Conservation (phyloP, 2,888 invertebrate genomes). For the Helobdella robusta region DNA sequence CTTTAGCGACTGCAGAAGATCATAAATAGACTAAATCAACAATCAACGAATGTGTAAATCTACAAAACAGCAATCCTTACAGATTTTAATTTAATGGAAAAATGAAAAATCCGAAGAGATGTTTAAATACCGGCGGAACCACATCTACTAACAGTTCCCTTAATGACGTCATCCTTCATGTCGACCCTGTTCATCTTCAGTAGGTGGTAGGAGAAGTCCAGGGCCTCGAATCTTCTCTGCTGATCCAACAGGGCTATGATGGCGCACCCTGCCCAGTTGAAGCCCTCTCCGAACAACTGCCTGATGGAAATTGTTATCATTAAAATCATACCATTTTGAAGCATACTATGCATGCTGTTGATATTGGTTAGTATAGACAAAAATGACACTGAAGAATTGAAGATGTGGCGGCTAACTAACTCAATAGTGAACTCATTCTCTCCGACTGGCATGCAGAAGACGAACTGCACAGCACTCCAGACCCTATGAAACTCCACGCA, state of each 20-base stretch:
- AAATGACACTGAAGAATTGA: no score
- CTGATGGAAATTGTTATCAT: no score
- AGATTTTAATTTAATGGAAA: no score
- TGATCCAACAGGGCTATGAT: slow-evolving; percentile 89
- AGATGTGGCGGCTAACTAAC: slow-evolving; percentile 56
- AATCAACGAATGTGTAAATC: neutral
- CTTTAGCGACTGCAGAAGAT: slow-evolving; percentile 65
- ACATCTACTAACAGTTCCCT: slow-evolving; percentile 73
- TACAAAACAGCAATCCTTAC: neutral
- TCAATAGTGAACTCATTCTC: slow-evolving; percentile 93
- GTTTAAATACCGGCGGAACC: neutral
- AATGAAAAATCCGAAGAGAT: no score
- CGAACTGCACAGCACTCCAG: slow-evolving; percentile 96
- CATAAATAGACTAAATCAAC: neutral
- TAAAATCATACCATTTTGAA: no score
- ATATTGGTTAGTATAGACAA: no score
- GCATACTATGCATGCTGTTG: no score
- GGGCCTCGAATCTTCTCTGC: slow-evolving; percentile 85
- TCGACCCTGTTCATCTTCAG: slow-evolving; percentile 87
- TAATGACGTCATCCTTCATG: slow-evolving; percentile 85
- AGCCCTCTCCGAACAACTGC: slow-evolving; percentile 92
- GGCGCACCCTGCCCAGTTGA: slow-evolving; percentile 96
- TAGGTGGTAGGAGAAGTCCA: slow-evolving; percentile 97
- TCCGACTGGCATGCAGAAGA: slow-evolving; percentile 90
- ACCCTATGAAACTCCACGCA: slow-evolving; percentile 87